These are phyloP conservation scores for Tricholaema leucomelas DNA, from an alignment of 2,113 vertebrate genomes.

Conservation along the genomic window DNA sequence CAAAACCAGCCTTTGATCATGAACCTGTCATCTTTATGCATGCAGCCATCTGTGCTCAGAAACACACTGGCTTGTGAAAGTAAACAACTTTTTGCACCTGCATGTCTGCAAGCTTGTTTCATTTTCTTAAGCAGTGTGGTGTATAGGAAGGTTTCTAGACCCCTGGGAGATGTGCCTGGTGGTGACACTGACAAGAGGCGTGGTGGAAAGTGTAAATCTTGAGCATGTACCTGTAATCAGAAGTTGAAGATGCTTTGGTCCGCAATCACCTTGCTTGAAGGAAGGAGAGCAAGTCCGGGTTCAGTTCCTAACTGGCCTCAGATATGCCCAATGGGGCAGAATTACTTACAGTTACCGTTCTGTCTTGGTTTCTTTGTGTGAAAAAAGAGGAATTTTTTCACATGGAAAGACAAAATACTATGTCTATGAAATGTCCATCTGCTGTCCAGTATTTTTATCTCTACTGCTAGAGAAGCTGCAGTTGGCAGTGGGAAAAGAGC, in stretches of 20 bases:
- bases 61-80: background rate
- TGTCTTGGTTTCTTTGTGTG: background rate
- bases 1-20: conserved; percentile 44
- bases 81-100: conserved; percentile 40
- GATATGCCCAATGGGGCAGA: background rate
- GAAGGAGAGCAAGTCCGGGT: background rate
- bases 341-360: background rate
- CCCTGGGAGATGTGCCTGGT: background rate
- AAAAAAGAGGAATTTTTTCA: background rate
- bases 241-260: background rate
- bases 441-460: background rate
- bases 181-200: background rate
- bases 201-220: background rate
- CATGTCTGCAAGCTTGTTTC: background rate
- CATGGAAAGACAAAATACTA: background rate
- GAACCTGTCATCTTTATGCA: background rate
- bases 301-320: background rate
- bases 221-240: background rate
- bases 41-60: conserved; percentile 17
- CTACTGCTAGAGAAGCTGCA: background rate
- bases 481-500: background rate
- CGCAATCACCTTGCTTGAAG: background rate
- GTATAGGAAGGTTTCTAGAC: background rate
- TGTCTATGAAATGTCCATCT: background rate
- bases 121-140: background rate